A percentile compares a stretch with the other conserved stretches of the same genome.
phyloP scores from a whole-genome alignment of 1,140 invertebrate species.

The Cherax destructor region DNA sequence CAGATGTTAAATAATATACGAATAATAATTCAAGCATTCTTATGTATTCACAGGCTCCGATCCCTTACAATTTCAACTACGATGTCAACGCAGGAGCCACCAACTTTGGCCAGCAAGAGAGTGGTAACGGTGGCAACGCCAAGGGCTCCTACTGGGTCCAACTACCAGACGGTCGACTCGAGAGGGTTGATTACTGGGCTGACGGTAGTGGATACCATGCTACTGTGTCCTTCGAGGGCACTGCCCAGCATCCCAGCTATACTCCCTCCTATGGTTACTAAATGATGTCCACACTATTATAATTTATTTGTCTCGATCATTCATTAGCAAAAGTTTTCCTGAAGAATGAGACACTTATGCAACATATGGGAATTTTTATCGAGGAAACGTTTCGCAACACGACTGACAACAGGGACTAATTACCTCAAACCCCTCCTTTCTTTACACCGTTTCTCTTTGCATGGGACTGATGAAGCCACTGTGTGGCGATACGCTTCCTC shows the following conservation, averaged over 20 bases:
- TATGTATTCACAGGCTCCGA: slow-evolving; percentile 52
- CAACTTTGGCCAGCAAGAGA: slow-evolving; percentile 67
- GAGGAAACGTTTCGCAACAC: too few species aligned
- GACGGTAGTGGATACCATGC: slow-evolving; percentile 67
- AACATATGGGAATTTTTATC: too few species aligned
- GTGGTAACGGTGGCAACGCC: slow-evolving; percentile 67
- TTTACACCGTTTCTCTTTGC: too few species aligned
- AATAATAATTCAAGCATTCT: not conserved
- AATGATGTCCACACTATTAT: too few species aligned
- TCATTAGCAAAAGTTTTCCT: too few species aligned
- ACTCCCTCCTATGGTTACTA: too few species aligned
- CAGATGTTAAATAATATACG: not conserved
- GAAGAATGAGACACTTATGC: too few species aligned
- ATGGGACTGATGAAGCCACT: too few species aligned
- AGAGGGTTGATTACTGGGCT: slow-evolving; percentile 70
- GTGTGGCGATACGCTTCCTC: too few species aligned
- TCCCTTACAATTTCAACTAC: slow-evolving; percentile 66
- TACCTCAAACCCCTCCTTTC: too few species aligned
- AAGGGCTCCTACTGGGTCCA: slow-evolving; percentile 71
- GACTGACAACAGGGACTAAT: too few species aligned
- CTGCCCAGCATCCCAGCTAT: slow-evolving; percentile 54
- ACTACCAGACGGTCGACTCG: slow-evolving; percentile 70
- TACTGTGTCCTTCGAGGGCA: slow-evolving; percentile 64
- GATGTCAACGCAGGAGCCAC: slow-evolving; percentile 67
- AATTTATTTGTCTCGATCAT: too few species aligned